Evolutionary conservation across 1,140 invertebrate species (phyloP), one percentile per base, ranked within the genome.

Genomic region (Megathymus violae): DNA sequence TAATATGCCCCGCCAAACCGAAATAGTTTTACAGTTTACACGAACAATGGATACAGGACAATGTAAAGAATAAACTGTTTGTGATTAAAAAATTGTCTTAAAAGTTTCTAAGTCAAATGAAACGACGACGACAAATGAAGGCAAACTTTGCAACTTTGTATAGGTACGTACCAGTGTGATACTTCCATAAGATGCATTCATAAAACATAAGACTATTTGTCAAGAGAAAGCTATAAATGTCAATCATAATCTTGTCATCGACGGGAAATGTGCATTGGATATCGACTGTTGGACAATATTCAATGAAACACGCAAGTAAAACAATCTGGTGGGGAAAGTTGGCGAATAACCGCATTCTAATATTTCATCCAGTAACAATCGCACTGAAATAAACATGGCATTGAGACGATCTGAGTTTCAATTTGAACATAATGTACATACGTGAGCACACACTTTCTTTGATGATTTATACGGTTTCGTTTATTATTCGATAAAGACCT

Each of bases 291-390:
- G 43, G 41, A 41, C 40, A 56, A 58, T 58, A 58, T 58, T 41
- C 13, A 41, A 54, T 41, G 17, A 41, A 58, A 46, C 51, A 56
- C 38, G 40, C 38, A 34, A 31, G 54, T 46, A 58, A 54, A 46
- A 31, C 54, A 41, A 58, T 34, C 44, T n/a, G 17, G 41, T 7
- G 10, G 54, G 41, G 54, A 58, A 46, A 58, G 41, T 46, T 17
- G 10, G 27, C 41, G 9, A 31, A 46, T 58, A 58, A 58, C 54
- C 54, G 44, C 54, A 58, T 58, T 58, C 52, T 56, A 56, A 56
- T 56, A 56, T 56, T 56, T 56, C 52, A 56, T 56, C 7, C 52
- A 56, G 43, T 56, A 43, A 56, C 38, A 56, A 56, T 31, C 38
- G 15, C 6, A 22, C 40, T 56, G 40, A 43, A 44, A 52, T 50